phyloP scores from a whole-genome alignment of 2,888 invertebrate genomes.

The Agrenia bidenticulata region DNA sequence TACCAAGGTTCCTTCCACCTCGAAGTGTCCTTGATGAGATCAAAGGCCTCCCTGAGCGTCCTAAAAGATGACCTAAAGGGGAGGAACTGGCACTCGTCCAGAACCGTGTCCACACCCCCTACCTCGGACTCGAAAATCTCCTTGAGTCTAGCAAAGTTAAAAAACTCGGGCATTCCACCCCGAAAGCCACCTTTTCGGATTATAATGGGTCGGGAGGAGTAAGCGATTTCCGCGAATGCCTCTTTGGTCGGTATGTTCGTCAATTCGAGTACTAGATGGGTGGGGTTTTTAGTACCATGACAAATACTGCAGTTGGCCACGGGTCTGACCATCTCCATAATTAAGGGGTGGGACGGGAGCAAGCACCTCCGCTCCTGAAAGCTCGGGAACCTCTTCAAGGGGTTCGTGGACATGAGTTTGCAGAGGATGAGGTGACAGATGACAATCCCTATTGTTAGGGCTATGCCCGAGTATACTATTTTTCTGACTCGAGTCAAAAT shows the following conservation, averaged over 20 bases:
- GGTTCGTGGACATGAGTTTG: neutral
- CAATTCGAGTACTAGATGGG: slow-evolving; percentile 36
- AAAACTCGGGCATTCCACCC: slow-evolving; percentile 34
- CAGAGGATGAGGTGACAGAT: no score
- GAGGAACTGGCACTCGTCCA: slow-evolving; percentile 81
- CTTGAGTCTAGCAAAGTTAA: slow-evolving; percentile 45
- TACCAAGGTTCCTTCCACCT: slow-evolving; percentile 73
- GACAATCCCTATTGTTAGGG: no score
- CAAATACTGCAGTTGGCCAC: slow-evolving; percentile 79
- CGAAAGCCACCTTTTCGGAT: slow-evolving; percentile 68
- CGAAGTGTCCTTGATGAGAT: slow-evolving; percentile 69
- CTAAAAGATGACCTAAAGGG: slow-evolving; percentile 81
- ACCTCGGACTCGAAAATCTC: slow-evolving; percentile 47
- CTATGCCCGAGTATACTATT: no score
- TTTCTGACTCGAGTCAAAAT: no score
- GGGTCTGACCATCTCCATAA: slow-evolving; percentile 85
- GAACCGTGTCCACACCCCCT: slow-evolving; percentile 62
- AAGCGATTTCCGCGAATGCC: slow-evolving; percentile 72
- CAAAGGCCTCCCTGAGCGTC: slow-evolving; percentile 73
- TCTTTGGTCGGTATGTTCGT: slow-evolving; percentile 58
- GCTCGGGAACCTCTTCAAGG: neutral
- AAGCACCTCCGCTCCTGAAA: slow-evolving; percentile 63
- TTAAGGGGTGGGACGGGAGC: slow-evolving; percentile 77
- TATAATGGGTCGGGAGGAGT: slow-evolving; percentile 76
- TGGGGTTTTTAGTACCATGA: slow-evolving; percentile 33